phyloP scores from a whole-genome alignment of 1,140 invertebrate species.

The Lordiphosa clarofinis region DNA sequence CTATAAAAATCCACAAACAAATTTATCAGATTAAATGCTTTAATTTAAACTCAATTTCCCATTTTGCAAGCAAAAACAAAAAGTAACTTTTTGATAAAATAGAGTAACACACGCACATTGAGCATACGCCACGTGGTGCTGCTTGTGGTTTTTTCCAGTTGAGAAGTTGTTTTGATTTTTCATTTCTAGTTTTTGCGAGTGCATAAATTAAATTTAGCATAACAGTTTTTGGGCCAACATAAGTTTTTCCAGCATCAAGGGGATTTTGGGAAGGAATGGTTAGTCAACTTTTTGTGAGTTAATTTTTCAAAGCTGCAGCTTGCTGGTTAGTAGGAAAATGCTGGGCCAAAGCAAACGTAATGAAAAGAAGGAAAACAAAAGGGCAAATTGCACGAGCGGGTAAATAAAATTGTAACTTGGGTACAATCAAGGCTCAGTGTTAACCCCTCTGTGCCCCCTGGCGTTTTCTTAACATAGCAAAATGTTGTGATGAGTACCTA shows the following conservation, averaged over 20 bases:
- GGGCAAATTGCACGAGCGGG: slow-evolving; percentile 17
- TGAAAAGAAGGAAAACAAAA: slow-evolving; percentile 19
- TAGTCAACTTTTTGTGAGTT: slow-evolving; percentile 23
- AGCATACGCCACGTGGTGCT: slow-evolving; percentile 42
- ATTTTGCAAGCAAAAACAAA: not conserved
- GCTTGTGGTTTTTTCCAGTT: slow-evolving; percentile 34
- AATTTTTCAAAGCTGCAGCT: slow-evolving; percentile 3
- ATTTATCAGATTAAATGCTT: slow-evolving; percentile 10
- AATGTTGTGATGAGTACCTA: no score
- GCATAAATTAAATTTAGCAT: slow-evolving; percentile 59
- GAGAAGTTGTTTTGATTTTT: slow-evolving; percentile 4
- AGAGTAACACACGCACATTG: slow-evolving; percentile 18
- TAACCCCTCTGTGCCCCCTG: no score
- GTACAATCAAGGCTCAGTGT: not conserved
- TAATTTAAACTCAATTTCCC: slow-evolving; percentile 4
- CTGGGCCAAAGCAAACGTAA: no score
- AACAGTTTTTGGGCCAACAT: slow-evolving; percentile 33
- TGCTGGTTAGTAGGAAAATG: not conserved
- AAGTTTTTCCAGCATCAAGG: slow-evolving; percentile 19
- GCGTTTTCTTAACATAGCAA: no score
- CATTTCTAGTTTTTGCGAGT: slow-evolving; percentile 17
- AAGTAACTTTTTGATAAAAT: not conserved
- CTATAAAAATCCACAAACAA: not conserved
- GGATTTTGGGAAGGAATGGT: slow-evolving; percentile 2
- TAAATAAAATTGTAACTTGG: slow-evolving; percentile 14